These are phyloP conservation scores for Lycia hirtaria DNA, from an alignment of 2,888 invertebrate genomes.

Conservation along the genomic window DNA sequence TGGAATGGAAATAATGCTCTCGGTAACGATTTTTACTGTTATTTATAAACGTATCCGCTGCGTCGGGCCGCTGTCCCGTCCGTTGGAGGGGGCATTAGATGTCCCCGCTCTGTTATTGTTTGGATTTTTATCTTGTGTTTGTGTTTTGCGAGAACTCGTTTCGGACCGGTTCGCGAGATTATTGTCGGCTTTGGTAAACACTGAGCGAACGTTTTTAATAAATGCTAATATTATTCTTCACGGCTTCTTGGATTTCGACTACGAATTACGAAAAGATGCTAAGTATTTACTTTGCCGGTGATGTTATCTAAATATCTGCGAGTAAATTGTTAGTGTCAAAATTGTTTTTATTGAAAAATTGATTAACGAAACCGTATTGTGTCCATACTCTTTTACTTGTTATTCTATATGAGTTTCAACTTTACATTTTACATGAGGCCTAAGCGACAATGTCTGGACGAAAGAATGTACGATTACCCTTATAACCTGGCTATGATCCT, in stretches of 20 bases:
- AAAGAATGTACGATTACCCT: too few species aligned
- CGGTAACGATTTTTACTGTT: slow-evolving; percentile 70
- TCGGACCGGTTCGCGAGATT: slow-evolving; percentile 25
- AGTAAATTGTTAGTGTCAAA: neutral
- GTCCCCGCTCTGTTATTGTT: slow-evolving; percentile 34
- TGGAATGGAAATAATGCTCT: slow-evolving; percentile 62
- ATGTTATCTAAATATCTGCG: neutral
- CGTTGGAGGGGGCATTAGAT: slow-evolving; percentile 27
- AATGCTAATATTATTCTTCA: slow-evolving; percentile 37
- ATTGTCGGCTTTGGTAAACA: slow-evolving; percentile 12
- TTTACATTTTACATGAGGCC: too few species aligned
- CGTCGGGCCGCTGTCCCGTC: slow-evolving; percentile 32
- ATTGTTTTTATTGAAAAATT: too few species aligned
- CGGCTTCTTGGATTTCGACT: slow-evolving; percentile 1
- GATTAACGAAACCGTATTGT: too few species aligned
- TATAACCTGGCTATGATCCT: neutral
- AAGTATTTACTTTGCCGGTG: neutral
- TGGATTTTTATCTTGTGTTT: slow-evolving; percentile 31
- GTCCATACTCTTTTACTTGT: too few species aligned
- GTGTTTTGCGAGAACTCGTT: slow-evolving; percentile 27
- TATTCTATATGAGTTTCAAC: too few species aligned
- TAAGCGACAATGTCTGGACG: too few species aligned
- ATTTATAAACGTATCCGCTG: slow-evolving; percentile 58
- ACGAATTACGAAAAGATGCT: neutral
- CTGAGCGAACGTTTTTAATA: slow-evolving; percentile 11